A percentile compares a stretch with the other conserved stretches of the same genome.
phyloP scores from a whole-genome alignment of 2,797 vertebrate species.

The Pterois miles region DNA sequence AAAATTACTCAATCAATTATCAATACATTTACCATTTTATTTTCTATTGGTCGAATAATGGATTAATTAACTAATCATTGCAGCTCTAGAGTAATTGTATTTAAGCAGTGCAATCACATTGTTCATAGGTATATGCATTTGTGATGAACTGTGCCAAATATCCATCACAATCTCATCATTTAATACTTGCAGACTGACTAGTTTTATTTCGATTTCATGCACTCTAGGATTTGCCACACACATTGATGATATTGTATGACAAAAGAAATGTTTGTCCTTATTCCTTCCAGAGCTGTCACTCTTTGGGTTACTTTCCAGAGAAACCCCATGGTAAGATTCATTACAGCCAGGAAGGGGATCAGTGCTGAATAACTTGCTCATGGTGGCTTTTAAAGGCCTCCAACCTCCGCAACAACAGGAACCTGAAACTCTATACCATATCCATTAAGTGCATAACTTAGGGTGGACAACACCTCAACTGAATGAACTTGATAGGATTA shows the following conservation, averaged over 20 bases:
- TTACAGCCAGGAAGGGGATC: slow-evolving; percentile 76
- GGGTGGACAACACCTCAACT: slow-evolving; percentile 60
- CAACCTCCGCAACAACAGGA: slow-evolving; percentile 72
- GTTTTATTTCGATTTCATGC: background rate
- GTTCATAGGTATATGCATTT: background rate
- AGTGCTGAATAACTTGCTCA: slow-evolving; percentile 63
- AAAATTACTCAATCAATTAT: background rate
- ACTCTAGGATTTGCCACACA: background rate
- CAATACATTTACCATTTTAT: background rate
- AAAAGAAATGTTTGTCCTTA: slow-evolving; percentile 16
- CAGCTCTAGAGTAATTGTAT: background rate
- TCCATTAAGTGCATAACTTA: slow-evolving; percentile 75
- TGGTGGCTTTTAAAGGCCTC: slow-evolving; percentile 74
- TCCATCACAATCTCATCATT: background rate
- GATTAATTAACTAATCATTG: background rate
- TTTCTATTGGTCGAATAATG: background rate
- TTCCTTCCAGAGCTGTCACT: slow-evolving; percentile 49
- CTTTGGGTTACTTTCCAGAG: slow-evolving; percentile 57
- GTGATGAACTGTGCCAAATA: background rate
- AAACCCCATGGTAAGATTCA: slow-evolving; percentile 72
- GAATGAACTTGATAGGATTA: slow-evolving; percentile 63
- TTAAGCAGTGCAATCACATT: background rate
- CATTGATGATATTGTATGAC: slow-evolving; percentile 12
- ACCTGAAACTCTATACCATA: slow-evolving; percentile 71
- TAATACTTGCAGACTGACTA: background rate